Conservation (phyloP, 2,113 vertebrate species). For the Baryphthengus martii region DNA sequence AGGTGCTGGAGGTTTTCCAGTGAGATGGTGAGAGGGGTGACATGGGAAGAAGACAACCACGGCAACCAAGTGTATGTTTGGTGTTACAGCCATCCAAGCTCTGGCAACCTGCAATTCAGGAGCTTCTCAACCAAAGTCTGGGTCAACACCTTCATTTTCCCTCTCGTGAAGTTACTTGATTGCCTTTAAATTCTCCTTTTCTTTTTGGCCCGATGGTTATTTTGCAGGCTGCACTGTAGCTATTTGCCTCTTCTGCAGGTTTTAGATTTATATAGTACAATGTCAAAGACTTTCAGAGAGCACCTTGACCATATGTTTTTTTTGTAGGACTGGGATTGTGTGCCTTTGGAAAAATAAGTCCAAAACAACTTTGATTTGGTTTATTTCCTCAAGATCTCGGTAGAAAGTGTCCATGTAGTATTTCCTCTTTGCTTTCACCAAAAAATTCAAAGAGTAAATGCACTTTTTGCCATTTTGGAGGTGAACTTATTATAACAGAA, state of each 20-base stretch:
- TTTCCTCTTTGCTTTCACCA: background rate
- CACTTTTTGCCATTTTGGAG: background rate
- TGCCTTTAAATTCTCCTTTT: background rate
- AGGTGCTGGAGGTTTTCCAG: background rate
- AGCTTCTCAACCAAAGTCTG: background rate
- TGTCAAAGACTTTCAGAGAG: background rate
- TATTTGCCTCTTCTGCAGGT: background rate
- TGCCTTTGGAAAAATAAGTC: background rate
- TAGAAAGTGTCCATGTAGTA: background rate
- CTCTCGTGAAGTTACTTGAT: background rate
- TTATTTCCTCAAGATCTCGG: background rate
- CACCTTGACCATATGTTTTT: background rate
- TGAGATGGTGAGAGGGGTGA: rapidly evolving
- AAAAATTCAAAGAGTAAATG: too few relatives aligned
- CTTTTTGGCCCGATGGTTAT: background rate
- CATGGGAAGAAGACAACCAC: background rate
- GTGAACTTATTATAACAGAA: background rate
- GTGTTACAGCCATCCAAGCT: background rate
- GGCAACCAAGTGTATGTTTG: background rate
- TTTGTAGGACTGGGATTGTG: background rate
- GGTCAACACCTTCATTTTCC: background rate
- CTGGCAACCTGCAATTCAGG: background rate
- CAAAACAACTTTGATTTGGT: background rate
- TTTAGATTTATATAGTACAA: background rate
- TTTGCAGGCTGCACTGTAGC: background rate